Evolutionary conservation across 2,113 vertebrate species (phyloP).

Genomic region (Sciurus niger): DNA sequence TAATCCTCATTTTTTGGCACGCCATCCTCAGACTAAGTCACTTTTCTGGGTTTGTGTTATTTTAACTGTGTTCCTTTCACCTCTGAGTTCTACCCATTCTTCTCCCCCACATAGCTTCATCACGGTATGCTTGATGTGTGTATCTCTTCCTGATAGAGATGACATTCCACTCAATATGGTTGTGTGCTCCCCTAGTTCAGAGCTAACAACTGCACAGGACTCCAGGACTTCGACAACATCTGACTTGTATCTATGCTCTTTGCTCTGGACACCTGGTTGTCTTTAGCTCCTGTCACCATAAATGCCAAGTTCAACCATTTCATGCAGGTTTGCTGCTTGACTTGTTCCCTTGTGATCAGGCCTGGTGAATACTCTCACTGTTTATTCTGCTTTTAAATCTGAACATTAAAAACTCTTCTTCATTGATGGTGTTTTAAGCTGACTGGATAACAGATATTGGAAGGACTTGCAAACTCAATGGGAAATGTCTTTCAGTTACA

Average conservation of each 20-base stretch:
- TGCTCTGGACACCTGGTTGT: background rate
- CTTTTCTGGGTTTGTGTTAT: background rate
- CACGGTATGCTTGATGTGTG: background rate
- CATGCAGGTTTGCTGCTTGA: background rate
- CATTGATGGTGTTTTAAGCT: background rate
- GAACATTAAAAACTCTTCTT: background rate
- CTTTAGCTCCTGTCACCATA: background rate
- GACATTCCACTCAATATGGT: background rate
- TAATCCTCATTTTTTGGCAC: background rate
- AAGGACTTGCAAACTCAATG: background rate
- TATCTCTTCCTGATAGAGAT: background rate
- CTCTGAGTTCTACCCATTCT: background rate
- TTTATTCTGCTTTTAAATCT: background rate
- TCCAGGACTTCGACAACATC: background rate
- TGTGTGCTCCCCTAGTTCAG: background rate
- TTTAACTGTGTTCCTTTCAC: background rate
- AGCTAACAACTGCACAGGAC: background rate
- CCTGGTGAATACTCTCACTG: background rate
- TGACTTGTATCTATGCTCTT: background rate
- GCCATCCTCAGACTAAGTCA: background rate
- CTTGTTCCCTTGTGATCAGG: background rate
- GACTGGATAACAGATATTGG: background rate
- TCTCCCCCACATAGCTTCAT: background rate
- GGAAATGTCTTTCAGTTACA: conserved; percentile 27
- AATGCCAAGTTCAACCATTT: background rate